Percentiles rank a stretch among this genome's conserved stretches.
Evolutionary conservation across 2,797 vertebrate species (phyloP).

Genomic region (Geotrypetes seraphini): DNA sequence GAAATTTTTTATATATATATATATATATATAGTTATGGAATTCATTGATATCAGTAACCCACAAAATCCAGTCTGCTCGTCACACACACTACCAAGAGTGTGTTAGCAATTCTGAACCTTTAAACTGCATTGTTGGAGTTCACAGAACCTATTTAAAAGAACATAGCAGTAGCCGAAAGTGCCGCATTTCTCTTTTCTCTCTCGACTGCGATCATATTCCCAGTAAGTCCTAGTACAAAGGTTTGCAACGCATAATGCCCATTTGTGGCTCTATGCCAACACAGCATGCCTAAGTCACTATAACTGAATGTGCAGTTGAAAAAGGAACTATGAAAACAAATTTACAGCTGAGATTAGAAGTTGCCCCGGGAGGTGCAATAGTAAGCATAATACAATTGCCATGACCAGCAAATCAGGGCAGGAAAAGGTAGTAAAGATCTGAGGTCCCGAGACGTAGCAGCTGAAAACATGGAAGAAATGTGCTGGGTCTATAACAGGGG

Average conservation of each 20-base stretch:
- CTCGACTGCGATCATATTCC: slow-evolving; percentile 6
- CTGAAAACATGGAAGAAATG: neutral
- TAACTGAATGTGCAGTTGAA: slow-evolving; percentile 8
- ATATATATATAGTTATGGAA: too few relatives aligned
- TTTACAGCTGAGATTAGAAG: slow-evolving; percentile 10
- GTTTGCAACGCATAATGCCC: neutral
- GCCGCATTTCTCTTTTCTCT: too few relatives aligned
- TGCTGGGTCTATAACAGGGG: too few relatives aligned
- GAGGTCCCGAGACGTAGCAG: neutral
- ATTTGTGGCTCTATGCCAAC: neutral
- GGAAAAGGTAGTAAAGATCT: neutral
- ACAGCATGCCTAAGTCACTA: neutral
- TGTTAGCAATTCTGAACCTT: too few relatives aligned
- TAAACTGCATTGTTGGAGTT: too few relatives aligned
- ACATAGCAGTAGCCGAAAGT: too few relatives aligned
- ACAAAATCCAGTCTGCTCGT: too few relatives aligned
- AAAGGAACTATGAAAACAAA: neutral
- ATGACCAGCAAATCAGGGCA: neutral
- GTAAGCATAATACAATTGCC: neutral
- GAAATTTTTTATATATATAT: too few relatives aligned
- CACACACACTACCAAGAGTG: too few relatives aligned
- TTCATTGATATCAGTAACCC: too few relatives aligned
- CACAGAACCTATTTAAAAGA: too few relatives aligned
- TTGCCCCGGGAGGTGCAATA: neutral
- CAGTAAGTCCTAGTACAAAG: slow-evolving; percentile 4